Conservation (phyloP, 2,113 vertebrate species). For the Forbesichthys papilliferus region DNA sequence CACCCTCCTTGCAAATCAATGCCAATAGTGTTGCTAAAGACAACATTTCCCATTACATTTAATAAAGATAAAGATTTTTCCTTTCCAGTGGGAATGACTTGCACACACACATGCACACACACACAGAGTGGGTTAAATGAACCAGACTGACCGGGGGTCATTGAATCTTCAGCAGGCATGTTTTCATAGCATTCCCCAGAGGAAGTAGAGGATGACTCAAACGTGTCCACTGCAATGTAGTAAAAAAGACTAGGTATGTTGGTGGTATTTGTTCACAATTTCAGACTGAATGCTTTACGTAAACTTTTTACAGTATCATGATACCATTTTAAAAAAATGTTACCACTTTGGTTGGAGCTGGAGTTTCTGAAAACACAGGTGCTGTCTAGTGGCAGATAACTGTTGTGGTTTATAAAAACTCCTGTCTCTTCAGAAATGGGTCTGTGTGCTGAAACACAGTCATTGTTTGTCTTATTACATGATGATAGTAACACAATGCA, state of each 20-base stretch:
- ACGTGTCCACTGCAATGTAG: slow-evolving; percentile 59
- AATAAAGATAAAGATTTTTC: too few species aligned
- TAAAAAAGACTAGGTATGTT: background rate
- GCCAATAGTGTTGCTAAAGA: too few species aligned
- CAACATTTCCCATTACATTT: too few species aligned
- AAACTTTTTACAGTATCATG: background rate
- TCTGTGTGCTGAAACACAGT: slow-evolving; percentile 4
- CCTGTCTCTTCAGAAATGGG: background rate
- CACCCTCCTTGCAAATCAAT: too few species aligned
- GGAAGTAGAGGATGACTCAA: slow-evolving; percentile 69
- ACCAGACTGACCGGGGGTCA: slow-evolving; percentile 12
- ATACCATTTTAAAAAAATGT: background rate
- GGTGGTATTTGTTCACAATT: background rate
- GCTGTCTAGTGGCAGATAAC: background rate
- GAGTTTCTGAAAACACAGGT: slow-evolving; percentile 19
- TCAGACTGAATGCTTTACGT: background rate
- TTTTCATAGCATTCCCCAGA: slow-evolving; percentile 70
- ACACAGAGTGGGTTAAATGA: background rate
- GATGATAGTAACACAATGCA: too few species aligned
- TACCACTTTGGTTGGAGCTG: background rate
- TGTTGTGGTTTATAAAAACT: rapidly evolving
- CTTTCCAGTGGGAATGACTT: too few species aligned
- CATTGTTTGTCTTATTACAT: background rate
- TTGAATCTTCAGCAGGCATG: rapidly evolving
- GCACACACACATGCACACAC: too few species aligned